Evolutionary conservation across 2,797 vertebrate species (phyloP).

Genomic region (Bucorvus abyssinicus): DNA sequence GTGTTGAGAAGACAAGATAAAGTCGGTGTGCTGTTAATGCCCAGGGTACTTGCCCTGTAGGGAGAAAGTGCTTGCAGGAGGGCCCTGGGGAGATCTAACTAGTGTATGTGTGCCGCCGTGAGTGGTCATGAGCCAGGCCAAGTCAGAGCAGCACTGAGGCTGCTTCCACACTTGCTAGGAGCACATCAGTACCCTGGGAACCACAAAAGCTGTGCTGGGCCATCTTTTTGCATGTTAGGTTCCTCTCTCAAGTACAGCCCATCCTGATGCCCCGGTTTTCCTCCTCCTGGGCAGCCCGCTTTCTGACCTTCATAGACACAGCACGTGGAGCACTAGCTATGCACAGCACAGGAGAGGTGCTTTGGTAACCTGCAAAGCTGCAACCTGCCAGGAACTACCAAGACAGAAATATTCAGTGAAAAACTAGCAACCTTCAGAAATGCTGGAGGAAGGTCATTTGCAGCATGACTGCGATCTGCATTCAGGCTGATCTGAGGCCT

Average conservation of each 20-base stretch:
- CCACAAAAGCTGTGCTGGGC: background rate
- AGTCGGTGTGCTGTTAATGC: background rate
- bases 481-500: background rate
- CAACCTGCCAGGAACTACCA: background rate
- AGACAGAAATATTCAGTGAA: background rate
- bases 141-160: background rate
- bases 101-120: accelerated
- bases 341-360: background rate
- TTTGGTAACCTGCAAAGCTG: background rate
- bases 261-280: accelerated
- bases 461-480: background rate
- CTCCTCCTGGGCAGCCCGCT: background rate
- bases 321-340: background rate
- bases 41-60: background rate
- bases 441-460: background rate
- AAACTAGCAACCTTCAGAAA: background rate
- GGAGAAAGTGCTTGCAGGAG: background rate
- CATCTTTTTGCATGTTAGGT: background rate
- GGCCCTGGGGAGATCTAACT: background rate
- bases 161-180: background rate
- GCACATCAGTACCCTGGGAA: background rate
- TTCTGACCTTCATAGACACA: background rate
- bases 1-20: background rate
- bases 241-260: background rate
- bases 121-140: background rate